phyloP scores from a whole-genome alignment of 2,888 invertebrate genomes.

The Quadriops clusia region DNA sequence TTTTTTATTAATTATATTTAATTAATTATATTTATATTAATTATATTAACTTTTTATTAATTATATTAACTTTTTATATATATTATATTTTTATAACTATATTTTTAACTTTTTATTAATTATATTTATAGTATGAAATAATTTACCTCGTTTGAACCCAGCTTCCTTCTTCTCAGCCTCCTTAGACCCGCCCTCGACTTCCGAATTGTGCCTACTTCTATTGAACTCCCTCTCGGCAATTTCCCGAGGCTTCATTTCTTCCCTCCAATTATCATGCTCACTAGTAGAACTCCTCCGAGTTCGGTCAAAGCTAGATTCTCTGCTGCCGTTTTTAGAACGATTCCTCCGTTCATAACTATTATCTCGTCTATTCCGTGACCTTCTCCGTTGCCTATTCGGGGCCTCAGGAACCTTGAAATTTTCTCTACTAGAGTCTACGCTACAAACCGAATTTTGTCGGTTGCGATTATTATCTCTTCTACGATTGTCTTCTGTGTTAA shows the following conservation, averaged over 20 bases:
- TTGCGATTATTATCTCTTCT: slow-evolving; percentile 13
- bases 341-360: slow-evolving; percentile 15
- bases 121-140: too few relatives aligned
- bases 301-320: slow-evolving; percentile 30
- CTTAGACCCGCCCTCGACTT: slow-evolving; percentile 16
- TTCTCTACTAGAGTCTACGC: slow-evolving; percentile 23
- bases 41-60: too few relatives aligned
- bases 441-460: slow-evolving; percentile 24
- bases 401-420: slow-evolving; percentile 29
- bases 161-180: slow-evolving; percentile 18
- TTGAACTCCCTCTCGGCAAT: slow-evolving; percentile 24
- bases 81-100: too few relatives aligned
- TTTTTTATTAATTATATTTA: too few relatives aligned
- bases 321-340: slow-evolving; percentile 24
- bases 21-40: too few relatives aligned
- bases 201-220: slow-evolving; percentile 19
- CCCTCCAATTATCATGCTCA: slow-evolving; percentile 33
- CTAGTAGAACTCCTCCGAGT: slow-evolving; percentile 24
- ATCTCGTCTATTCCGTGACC: slow-evolving; percentile 18
- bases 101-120: too few relatives aligned
- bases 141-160: slow-evolving; percentile 18
- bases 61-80: too few relatives aligned
- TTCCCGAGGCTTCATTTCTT: slow-evolving; percentile 29
- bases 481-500: slow-evolving; percentile 11
- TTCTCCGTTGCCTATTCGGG: slow-evolving; percentile 16